Base-by-base conservation (phyloP, 2,113 vertebrate genomes). In the Phaetusa simplex region DNA sequence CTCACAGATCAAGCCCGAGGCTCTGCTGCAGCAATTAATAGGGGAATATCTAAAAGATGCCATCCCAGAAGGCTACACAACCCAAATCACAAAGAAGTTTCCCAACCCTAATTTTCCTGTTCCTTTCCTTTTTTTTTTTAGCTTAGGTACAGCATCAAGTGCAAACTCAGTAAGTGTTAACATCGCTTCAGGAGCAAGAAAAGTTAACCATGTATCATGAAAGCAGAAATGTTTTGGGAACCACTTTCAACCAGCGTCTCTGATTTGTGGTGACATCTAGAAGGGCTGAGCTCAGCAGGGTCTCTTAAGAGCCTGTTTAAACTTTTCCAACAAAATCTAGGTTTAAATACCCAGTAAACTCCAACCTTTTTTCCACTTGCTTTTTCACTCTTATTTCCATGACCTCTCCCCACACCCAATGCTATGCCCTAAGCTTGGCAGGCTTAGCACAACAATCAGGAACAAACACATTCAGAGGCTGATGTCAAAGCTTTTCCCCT, bases 191-290 rank as follows among this genome's bases (percentile, higher is more conserved):
- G 74, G 69, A 91, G 32, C 17, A 21, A 79, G 43, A 38, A 50
- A 43, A 80, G 29, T 27, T 93, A 86, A 66, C 72, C 42, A 38
- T 1, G 14, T 76, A 78, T 91, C 89, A 85, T 72, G 58, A 94
- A 94, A 95, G 53, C 81, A 90, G 49, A 87, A 95, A 17, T 18
- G 64, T 85, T 95, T 90, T 70, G 93, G 94, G 86, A 96, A 69
- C 43, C 13, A 21, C 91, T 93, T 96, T 91, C 45, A 93, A 65
- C 66, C 62, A 79, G 66, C 58, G 45, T 58, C 69, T 96, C 89
- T 94, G 91, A 89, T 95, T 85, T 77, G 36, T 22, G 2, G 53
- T 82, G 94, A 92, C 88, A 69, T 69, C 77, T 76, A 64, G 80
- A 97, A 92, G 61, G 27, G 17, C 21, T 0, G 5, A 92, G 83